A percentile compares a stretch with the other conserved stretches of the same genome.
These are phyloP conservation scores for Meriones unguiculatus DNA, from an alignment of 2,113 vertebrate genomes.

Conservation along the genomic window DNA sequence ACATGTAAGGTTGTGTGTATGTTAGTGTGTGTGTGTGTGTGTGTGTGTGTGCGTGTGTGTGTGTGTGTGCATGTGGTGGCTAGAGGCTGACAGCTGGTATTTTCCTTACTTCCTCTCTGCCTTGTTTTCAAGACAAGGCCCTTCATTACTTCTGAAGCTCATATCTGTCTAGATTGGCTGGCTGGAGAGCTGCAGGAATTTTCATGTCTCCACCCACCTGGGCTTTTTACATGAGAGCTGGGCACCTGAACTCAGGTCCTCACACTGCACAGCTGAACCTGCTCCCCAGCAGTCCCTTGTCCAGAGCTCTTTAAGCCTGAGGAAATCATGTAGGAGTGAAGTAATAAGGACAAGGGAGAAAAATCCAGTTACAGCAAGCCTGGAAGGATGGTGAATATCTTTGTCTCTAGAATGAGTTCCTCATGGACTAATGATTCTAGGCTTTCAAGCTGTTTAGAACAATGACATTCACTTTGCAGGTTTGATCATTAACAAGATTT, in stretches of 20 bases:
- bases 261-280: neutral
- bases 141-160: neutral
- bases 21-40: neutral
- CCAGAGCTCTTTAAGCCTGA: neutral
- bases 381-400: neutral
- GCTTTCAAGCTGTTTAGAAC: neutral
- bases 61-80: neutral
- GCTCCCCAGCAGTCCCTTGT: neutral
- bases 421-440: neutral
- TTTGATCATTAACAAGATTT: neutral
- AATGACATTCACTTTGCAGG: neutral
- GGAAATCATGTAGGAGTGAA: neutral
- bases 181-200: neutral
- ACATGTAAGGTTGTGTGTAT: neutral
- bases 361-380: neutral
- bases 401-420: neutral
- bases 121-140: neutral
- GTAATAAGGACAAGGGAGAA: neutral
- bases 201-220: neutral
- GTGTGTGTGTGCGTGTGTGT: neutral
- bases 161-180: neutral
- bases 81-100: neutral
- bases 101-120: neutral
- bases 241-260: neutral
- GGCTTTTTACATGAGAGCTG: neutral